These are phyloP conservation scores for Heliconius ethilla DNA, from an alignment of 2,888 invertebrate genomes.

Conservation along the genomic window DNA sequence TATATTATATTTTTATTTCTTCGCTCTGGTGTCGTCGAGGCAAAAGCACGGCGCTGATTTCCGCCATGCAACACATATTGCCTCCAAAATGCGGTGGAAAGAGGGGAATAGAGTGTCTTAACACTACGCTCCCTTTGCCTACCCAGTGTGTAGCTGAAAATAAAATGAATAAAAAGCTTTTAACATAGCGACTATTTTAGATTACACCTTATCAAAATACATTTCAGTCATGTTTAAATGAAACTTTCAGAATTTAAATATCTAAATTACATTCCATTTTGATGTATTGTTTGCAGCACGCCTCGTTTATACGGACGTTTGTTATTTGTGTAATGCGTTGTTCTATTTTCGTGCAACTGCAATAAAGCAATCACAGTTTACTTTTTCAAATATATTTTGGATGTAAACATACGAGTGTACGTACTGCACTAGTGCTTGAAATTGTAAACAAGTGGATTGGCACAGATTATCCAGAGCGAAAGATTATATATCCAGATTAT, in stretches of 20 bases:
- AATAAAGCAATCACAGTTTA: constrained; percentile 24
- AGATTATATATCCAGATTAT: neutral
- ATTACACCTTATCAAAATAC: constrained; percentile 7
- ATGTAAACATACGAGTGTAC: neutral
- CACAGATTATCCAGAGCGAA: neutral
- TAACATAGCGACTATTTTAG: neutral
- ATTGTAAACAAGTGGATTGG: constrained; percentile 6
- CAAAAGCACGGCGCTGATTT: too few species aligned
- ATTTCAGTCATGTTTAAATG: constrained; percentile 7
- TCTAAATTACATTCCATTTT: constrained; percentile 26
- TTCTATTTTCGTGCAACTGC: constrained; percentile 22
- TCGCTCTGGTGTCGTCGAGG: too few species aligned
- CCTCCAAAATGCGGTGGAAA: too few species aligned
- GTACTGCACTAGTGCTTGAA: neutral
- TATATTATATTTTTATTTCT: too few species aligned
- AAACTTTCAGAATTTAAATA: constrained; percentile 16
- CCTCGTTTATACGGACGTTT: constrained; percentile 24
- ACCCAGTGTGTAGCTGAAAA: too few species aligned
- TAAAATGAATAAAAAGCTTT: neutral
- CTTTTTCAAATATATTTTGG: constrained; percentile 16
- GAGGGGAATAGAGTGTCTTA: too few species aligned
- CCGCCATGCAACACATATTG: too few species aligned
- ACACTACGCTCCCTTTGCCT: too few species aligned
- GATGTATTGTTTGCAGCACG: constrained; percentile 23
- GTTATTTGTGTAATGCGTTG: constrained; percentile 21